These are phyloP conservation scores for Capreolus pygargus DNA, from an alignment of 2,113 vertebrate species.

Conservation along the genomic window DNA sequence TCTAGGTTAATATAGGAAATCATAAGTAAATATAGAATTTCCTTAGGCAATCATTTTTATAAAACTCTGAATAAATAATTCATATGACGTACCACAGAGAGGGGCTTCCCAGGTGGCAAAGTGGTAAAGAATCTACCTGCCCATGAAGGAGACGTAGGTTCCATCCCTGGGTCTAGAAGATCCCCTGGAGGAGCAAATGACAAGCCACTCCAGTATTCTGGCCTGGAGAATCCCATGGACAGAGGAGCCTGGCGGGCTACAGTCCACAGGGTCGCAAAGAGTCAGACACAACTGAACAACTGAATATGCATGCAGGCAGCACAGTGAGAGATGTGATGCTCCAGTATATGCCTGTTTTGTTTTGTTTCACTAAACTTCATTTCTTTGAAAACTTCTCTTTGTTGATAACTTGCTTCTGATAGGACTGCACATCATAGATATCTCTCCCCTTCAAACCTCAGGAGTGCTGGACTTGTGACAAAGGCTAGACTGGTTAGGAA, in stretches of 20 bases:
- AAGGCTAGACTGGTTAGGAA: background rate
- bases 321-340: background rate
- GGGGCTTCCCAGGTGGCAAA: background rate
- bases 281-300: background rate
- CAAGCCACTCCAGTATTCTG: background rate
- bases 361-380: background rate
- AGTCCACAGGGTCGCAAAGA: background rate
- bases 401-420: background rate
- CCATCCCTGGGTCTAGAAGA: background rate
- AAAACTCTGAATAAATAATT: background rate
- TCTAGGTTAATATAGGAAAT: background rate
- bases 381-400: background rate
- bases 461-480: background rate
- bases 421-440: background rate
- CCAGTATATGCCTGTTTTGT: background rate
- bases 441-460: background rate
- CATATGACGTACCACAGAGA: background rate
- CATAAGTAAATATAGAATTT: background rate
- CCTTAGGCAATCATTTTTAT: background rate
- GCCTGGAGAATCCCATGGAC: background rate
- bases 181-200: background rate
- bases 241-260: background rate
- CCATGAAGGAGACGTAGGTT: background rate
- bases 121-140: background rate
- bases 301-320: background rate